Evolutionary conservation across 2,888 invertebrate species (phyloP).

Genomic region (Cartodere bifasciata): DNA sequence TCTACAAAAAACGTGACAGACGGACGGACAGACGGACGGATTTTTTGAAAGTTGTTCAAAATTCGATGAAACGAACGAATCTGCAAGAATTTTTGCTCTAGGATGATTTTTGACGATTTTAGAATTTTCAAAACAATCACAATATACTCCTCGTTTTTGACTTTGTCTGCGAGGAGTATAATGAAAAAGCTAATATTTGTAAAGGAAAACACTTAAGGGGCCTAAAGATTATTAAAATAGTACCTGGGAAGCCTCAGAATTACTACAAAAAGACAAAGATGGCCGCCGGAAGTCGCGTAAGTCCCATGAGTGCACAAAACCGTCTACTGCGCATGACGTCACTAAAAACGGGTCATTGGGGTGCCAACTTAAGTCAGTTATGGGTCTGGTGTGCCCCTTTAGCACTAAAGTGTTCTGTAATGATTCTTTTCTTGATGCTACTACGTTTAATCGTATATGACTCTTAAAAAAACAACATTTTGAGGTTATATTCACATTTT

Average conservation of each 20-base stretch:
- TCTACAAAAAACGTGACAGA: too few species aligned
- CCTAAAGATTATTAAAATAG: not conserved
- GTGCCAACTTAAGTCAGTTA: conserved; percentile 90
- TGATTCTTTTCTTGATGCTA: conserved; percentile 64
- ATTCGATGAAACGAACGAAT: too few species aligned
- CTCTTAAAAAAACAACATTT: conserved; percentile 43
- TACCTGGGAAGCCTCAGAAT: conserved; percentile 79
- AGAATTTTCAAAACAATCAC: too few species aligned
- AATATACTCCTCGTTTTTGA: too few species aligned
- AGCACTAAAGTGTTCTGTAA: conserved; percentile 59
- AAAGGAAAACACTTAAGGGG: not conserved
- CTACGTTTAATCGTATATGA: conserved; percentile 76
- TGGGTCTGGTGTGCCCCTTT: conserved; percentile 71
- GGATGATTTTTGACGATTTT: too few species aligned
- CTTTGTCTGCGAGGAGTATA: too few species aligned
- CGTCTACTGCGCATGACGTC: conserved; percentile 88
- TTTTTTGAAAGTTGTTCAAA: too few species aligned
- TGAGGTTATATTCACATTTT: not conserved
- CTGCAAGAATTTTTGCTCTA: too few species aligned
- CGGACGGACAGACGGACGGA: too few species aligned
- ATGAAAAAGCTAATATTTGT: too few species aligned
- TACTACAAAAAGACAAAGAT: conserved; percentile 71
- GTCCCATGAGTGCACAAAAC: conserved; percentile 91
- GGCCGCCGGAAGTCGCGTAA: conserved; percentile 76
- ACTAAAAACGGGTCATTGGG: conserved; percentile 58